A percentile compares a stretch with the other conserved stretches of the same genome.
These are phyloP conservation scores for Drosophila tripunctata DNA, from an alignment of 2,888 invertebrate genomes.

Conservation along the genomic window DNA sequence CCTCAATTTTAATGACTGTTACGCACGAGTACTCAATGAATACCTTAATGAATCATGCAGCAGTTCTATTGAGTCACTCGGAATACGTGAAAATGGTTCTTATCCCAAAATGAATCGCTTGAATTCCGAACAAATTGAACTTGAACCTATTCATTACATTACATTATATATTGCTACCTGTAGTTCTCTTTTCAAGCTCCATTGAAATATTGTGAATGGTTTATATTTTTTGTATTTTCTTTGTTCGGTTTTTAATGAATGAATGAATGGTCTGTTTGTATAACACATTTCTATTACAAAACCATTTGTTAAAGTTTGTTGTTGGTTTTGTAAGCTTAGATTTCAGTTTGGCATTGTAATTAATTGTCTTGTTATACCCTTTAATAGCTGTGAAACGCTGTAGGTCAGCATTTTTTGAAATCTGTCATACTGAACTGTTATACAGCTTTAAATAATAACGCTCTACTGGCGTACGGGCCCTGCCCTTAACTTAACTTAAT, in stretches of 20 bases:
- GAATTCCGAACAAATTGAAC: conserved; percentile 10
- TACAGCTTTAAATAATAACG: no score
- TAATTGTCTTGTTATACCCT: conserved; percentile 10
- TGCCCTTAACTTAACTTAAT: no score
- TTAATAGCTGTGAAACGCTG: neutral
- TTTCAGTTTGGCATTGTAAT: conserved; percentile 3
- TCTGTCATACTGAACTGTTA: neutral
- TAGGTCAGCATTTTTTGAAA: neutral
- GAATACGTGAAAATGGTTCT: neutral
- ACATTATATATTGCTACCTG: neutral
- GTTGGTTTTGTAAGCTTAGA: neutral
- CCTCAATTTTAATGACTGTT: conserved; percentile 45
- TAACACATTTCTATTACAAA: conserved; percentile 2
- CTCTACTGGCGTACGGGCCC: no score
- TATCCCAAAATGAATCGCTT: neutral
- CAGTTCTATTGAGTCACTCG: conserved; percentile 3
- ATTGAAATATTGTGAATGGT: conserved; percentile 10
- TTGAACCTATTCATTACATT: conserved; percentile 16
- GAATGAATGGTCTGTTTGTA: conserved; percentile 2
- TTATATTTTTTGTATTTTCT: neutral
- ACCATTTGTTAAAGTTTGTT: neutral
- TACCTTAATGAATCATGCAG: conserved; percentile 17
- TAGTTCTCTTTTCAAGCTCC: neutral
- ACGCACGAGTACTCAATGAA: conserved; percentile 20
- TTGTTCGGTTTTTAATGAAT: no score